These are phyloP conservation scores for Meriones unguiculatus DNA, from an alignment of 2,113 vertebrate species.

Conservation along the genomic window DNA sequence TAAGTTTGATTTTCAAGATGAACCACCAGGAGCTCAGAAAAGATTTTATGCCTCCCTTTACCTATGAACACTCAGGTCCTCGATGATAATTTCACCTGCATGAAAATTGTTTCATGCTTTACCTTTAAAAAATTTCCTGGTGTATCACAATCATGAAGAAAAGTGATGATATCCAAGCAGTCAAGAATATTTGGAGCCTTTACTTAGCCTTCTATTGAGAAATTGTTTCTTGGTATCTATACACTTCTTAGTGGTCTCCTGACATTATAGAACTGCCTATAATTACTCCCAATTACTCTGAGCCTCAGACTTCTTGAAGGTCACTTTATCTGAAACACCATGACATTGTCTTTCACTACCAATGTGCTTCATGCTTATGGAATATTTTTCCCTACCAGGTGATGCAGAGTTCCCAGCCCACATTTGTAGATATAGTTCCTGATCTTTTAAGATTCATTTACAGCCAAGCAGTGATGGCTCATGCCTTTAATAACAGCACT, in stretches of 20 bases:
- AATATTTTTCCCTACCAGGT: too few species aligned
- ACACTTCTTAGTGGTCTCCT: neutral
- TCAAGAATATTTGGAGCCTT: neutral
- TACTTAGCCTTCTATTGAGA: neutral
- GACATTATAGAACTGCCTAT: neutral
- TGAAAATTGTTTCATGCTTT: neutral
- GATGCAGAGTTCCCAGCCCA: neutral
- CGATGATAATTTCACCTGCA: neutral
- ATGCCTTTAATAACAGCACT: too few species aligned
- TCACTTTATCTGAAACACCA: neutral
- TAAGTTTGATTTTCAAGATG: neutral
- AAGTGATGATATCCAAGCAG: neutral
- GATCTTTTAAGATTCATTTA: neutral
- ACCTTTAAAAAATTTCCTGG: neutral
- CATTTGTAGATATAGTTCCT: neutral
- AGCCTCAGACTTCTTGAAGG: neutral
- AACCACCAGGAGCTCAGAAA: neutral
- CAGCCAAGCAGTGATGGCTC: too few species aligned
- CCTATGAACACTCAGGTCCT: neutral
- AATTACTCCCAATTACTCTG: neutral
- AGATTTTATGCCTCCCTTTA: neutral
- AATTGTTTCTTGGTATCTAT: neutral
- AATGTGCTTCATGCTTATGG: neutral
- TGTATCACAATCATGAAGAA: neutral
- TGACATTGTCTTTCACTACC: fast-evolving